Percentiles rank a stretch among this genome's conserved stretches.
These are phyloP conservation scores for Andrena bicolor DNA, from an alignment of 2,888 invertebrate genomes.

Conservation along the genomic window DNA sequence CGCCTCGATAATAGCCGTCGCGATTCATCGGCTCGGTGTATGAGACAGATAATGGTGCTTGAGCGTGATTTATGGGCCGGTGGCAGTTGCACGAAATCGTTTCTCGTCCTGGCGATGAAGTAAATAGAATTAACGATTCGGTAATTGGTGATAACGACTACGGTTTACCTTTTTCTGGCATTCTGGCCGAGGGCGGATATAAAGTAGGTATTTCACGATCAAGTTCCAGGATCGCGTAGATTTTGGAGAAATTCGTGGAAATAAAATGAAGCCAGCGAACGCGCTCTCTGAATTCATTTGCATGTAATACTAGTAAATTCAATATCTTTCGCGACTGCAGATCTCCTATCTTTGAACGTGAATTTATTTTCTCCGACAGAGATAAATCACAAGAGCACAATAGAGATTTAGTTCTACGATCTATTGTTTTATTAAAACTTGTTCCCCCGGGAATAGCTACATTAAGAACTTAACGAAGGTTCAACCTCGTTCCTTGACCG, in stretches of 20 bases:
- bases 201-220: not conserved
- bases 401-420: too few species aligned
- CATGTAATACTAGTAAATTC: too few species aligned
- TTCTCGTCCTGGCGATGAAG: slow-evolving; percentile 54
- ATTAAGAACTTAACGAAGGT: not conserved
- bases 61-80: slow-evolving; percentile 43
- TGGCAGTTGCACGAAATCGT: slow-evolving; percentile 51
- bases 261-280: too few species aligned
- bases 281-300: too few species aligned
- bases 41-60: slow-evolving; percentile 54
- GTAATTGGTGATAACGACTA: slow-evolving; percentile 48
- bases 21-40: slow-evolving; percentile 55
- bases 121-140: slow-evolving; percentile 56
- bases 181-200: not conserved
- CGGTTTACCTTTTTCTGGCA: slow-evolving; percentile 30
- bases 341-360: too few species aligned
- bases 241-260: too few species aligned
- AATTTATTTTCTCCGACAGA: too few species aligned
- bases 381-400: too few species aligned
- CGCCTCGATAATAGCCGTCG: slow-evolving; percentile 58
- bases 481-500: slow-evolving; percentile 13
- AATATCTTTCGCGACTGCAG: too few species aligned
- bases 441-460: not conserved
- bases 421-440: not conserved
- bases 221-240: not conserved